Evolutionary conservation across 1,140 invertebrate genomes (phyloP), one percentile per base, ranked within the genome.

Genomic region (Heliconius nattereri): DNA sequence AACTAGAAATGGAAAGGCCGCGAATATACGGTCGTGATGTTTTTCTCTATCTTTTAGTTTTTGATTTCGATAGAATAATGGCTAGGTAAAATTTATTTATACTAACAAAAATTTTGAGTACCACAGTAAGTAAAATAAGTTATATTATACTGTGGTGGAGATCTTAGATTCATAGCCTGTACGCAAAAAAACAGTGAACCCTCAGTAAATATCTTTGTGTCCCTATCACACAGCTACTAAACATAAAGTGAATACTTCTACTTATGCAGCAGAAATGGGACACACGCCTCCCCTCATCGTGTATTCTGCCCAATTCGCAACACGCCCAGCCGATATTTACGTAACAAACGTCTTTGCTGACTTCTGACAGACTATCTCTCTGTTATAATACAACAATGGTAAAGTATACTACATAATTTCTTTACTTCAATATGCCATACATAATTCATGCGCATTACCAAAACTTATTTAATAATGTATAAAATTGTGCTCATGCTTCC

Each of bases 271-370:
- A 90, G 85, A 87, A 89, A 91, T 87, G 86, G 86, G 84, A 86
- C 85, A 87, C 86, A 87, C 86, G 86, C 88, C 87, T 85, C 90
- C 88, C 90, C 92, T 93, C 90, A 92, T 93, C 90, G 87, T 85
- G 88, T 94, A 94, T 93, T 93, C 92, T 87, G 88, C 89, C 89
- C 91, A 87, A 93, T 93, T 92, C 92, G 87, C 90, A 90, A 93
- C 91, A 92, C 92, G 89, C 91, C 91, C 87, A 88, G 86, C 86
- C 90, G 88, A 90, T 93, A 92, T 94, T 93, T 93, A 92, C 90
- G 91, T 92, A 92, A 92, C 90, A 93, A 87, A 88, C 91, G 90
- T 85, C 89, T 89, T 85, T 86, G 85, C 89, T 90, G 88, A 90
- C 89, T 92, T 85, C 88, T 92, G 89, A 88, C 90, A 89, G 85